These are phyloP conservation scores for Saccostrea glomerata DNA, from an alignment of 1,140 invertebrate genomes.

Conservation along the genomic window DNA sequence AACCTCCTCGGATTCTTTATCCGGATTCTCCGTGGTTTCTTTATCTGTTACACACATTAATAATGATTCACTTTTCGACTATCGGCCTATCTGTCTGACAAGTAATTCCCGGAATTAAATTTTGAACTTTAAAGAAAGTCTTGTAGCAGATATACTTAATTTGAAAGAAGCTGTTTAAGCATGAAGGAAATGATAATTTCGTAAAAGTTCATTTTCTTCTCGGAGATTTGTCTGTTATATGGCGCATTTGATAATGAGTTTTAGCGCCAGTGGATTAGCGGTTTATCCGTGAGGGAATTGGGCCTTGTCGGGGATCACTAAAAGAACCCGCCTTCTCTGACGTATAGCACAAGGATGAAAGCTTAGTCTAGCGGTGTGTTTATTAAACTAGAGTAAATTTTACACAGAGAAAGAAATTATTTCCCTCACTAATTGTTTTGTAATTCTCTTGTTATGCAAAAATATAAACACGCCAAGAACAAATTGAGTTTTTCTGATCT, in stretches of 20 bases:
- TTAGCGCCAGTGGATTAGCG: neutral
- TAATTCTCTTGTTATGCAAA: neutral
- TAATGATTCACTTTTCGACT: neutral
- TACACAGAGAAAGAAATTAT: neutral
- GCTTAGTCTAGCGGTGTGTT: neutral
- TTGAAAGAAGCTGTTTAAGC: neutral
- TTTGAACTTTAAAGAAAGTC: neutral
- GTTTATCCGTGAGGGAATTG: neutral
- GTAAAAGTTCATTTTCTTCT: neutral
- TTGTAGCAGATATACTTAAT: slow-evolving; percentile 1
- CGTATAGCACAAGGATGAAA: neutral
- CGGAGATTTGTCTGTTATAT: neutral
- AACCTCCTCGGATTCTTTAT: neutral
- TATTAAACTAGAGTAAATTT: neutral
- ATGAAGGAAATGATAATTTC: neutral
- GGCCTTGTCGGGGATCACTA: neutral
- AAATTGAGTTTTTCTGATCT: neutral
- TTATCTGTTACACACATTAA: neutral
- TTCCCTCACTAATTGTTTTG: neutral
- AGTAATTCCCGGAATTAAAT: slow-evolving; percentile 1
- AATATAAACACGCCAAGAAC: slow-evolving; percentile 10
- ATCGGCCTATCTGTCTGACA: neutral
- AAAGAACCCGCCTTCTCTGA: neutral
- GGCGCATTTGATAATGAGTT: slow-evolving; percentile 12
- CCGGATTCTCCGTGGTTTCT: neutral